Conservation (phyloP, 2,888 invertebrate species). For the Agrotis segetum region DNA sequence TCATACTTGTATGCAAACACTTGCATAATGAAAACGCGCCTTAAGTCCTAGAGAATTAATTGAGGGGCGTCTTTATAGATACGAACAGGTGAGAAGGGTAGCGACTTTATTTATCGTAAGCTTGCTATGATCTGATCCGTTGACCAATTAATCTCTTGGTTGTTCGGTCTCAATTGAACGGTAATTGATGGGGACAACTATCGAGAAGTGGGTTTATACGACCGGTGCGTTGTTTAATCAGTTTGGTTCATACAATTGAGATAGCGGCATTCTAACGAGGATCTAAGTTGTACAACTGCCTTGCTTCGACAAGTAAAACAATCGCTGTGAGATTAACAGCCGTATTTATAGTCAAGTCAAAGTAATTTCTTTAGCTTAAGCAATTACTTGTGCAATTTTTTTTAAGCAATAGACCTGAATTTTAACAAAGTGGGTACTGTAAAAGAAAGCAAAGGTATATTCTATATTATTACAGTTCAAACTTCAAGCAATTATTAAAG, state of each 20-base stretch:
- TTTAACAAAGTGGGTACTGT: no score
- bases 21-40: no score
- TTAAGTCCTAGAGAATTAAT: constrained; percentile 22
- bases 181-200: neutral
- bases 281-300: neutral
- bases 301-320: neutral
- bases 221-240: neutral
- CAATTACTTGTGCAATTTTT: no score
- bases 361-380: no score
- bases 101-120: constrained; percentile 35
- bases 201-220: neutral
- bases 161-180: constrained; percentile 24
- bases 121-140: constrained; percentile 20
- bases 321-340: neutral
- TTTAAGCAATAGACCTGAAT: no score
- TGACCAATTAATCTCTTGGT: constrained; percentile 42
- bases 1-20: no score
- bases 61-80: constrained; percentile 10
- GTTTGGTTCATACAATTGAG: no score
- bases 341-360: no score
- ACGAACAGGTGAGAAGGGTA: constrained; percentile 29
- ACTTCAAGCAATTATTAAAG: no score
- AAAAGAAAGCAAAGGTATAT: no score
- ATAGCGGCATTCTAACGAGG: no score
- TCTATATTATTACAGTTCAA: no score